These are phyloP conservation scores for Dolichoris vasculosae DNA, from an alignment of 1,140 invertebrate species.

Conservation along the genomic window DNA sequence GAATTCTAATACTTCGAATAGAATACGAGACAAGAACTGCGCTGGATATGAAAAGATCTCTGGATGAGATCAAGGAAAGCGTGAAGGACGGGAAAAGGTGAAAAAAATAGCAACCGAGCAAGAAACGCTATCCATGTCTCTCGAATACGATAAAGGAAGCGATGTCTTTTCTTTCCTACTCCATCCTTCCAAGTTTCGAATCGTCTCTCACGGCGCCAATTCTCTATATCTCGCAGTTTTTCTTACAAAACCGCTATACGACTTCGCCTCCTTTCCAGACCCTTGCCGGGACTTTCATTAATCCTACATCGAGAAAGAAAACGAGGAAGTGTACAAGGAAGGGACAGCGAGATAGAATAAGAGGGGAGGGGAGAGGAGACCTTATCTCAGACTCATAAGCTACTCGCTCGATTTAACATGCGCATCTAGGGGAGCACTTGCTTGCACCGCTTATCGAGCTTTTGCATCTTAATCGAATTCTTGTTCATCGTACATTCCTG, in stretches of 20 bases:
- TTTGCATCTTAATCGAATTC: conserved; percentile 51
- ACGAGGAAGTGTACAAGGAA: not conserved
- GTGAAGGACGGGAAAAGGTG: not conserved
- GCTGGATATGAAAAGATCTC: conserved; percentile 25
- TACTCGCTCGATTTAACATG: conserved; percentile 46
- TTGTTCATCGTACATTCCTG: conserved; percentile 30
- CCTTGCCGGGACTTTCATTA: conserved; percentile 25
- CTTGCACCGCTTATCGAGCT: conserved; percentile 39
- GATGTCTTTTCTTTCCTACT: not conserved
- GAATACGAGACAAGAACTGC: conserved; percentile 16
- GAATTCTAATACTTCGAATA: conserved; percentile 49
- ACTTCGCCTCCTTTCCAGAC: not conserved
- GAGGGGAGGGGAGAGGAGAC: not conserved
- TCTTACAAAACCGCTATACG: not conserved
- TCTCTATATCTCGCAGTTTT: not conserved
- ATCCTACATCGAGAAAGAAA: conserved; percentile 23
- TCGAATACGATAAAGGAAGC: not conserved
- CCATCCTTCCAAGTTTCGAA: not conserved
- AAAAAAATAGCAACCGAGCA: not conserved
- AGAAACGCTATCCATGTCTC: not conserved
- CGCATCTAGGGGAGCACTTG: conserved; percentile 23
- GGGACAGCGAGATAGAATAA: not conserved
- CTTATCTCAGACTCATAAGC: conserved; percentile 43
- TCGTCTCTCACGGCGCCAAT: not conserved
- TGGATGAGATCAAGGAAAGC: not conserved